Evolutionary conservation across 1,140 invertebrate genomes (phyloP).

Genomic region (Macrobrachium rosenbergii): DNA sequence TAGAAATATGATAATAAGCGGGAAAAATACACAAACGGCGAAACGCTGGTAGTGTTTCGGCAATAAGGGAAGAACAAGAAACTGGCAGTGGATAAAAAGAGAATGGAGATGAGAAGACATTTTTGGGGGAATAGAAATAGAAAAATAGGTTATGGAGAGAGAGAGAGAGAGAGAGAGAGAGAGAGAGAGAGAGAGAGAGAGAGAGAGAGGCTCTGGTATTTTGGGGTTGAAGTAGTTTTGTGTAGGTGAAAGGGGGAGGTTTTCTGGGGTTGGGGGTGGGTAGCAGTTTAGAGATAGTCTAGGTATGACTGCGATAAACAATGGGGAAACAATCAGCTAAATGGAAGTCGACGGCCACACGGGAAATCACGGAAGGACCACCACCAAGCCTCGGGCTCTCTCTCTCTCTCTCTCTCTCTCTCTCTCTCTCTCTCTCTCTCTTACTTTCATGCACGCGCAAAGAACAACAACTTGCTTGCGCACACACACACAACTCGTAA

Average conservation of each 20-base stretch:
- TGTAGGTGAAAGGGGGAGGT: not conserved
- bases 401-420: slow-evolving; percentile 27
- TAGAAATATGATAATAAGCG: too few relatives aligned
- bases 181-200: not conserved
- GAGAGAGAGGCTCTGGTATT: not conserved
- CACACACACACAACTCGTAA: too few relatives aligned
- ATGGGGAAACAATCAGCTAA: slow-evolving; percentile 61
- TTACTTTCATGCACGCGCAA: not conserved
- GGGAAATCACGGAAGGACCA: slow-evolving; percentile 59
- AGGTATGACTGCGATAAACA: slow-evolving; percentile 62
- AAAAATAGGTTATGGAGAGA: not conserved
- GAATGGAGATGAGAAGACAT: not conserved
- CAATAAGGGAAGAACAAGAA: not conserved
- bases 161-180: not conserved
- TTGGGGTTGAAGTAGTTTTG: not conserved
- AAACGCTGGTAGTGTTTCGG: not conserved
- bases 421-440: not conserved
- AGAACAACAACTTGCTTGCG: too few relatives aligned
- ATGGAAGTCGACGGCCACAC: slow-evolving; percentile 53
- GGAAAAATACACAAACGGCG: not conserved
- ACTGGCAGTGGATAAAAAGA: not conserved
- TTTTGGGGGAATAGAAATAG: not conserved
- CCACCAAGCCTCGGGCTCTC: slow-evolving; percentile 26
- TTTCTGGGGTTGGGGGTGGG: not conserved
- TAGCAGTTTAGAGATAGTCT: slow-evolving; percentile 56